Base-by-base conservation (phyloP, 2,797 vertebrate genomes). In the Aselliscus stoliczkanus region DNA sequence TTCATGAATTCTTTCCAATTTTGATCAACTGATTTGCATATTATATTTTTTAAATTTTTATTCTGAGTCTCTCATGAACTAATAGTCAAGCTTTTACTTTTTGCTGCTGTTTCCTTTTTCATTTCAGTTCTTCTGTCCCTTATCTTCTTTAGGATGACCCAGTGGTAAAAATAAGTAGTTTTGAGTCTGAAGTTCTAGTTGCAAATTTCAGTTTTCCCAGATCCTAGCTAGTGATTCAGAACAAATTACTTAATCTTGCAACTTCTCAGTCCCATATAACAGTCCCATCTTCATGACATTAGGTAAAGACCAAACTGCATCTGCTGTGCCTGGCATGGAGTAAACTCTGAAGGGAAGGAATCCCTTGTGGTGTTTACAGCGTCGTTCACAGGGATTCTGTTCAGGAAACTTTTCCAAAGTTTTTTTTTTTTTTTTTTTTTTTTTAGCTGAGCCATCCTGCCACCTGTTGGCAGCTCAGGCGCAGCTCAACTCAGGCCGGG, bases 331-430 rank as follows among this genome's bases (percentile, higher is more conserved):
- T 4, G 44, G 44, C 9, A 18, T 2, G 5, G 20, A 11, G 64
- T 7, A 34, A 7, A 37, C n/a, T 47, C 4, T 64, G 29, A 42
- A 42, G 31, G 42, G 31, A 21, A 62, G 37, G 4, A 47, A 1
- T 8, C 14, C 11, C 11, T 31, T 44, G 2, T 20, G 39, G 11
- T 20, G 5, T 29, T 20, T 25, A 31, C 0, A 20, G 44, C 21
- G 9, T 20, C 23, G 34, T 27, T 37, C 42, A 15, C 27, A 17
- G 6, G 15, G n/a, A 20, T 80, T 89, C 25, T 76, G n/a, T 5
- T 70, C 39, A 20, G 29, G 20, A 37, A 64, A 37, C 27, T 79
- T 65, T 52, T 73, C 73, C 23, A 29, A 75, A 12, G 50, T 11
- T 20, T 42, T 73, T 37, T n/a, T n/a, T n/a, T n/a, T n/a, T n/a